phyloP scores from a whole-genome alignment of 2,113 vertebrate genomes.

The Pungitius pungitius region DNA sequence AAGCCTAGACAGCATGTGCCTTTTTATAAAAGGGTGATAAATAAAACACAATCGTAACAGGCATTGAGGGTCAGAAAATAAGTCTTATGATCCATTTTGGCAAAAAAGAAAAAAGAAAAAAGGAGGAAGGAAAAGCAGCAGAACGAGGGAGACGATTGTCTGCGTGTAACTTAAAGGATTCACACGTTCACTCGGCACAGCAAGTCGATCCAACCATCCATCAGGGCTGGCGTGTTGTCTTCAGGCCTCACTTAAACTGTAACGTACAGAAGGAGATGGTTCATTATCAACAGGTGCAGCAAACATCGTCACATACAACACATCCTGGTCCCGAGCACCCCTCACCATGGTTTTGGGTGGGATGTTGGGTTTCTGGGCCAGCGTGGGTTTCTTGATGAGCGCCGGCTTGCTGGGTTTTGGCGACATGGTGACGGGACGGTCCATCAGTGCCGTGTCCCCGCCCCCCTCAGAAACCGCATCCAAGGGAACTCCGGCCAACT shows the following conservation, averaged over 20 bases:
- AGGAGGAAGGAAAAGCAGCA: constrained; percentile 4
- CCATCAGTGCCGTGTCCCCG: constrained; percentile 46
- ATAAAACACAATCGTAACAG: not conserved
- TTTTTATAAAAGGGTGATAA: not conserved
- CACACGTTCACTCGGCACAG: constrained; percentile 30
- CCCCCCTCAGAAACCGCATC: constrained; percentile 67
- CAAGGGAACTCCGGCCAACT: constrained; percentile 80
- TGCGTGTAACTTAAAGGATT: constrained; percentile 53
- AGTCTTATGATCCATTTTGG: constrained; percentile 62
- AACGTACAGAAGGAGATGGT: constrained; percentile 33
- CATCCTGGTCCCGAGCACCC: not conserved
- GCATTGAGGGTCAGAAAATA: constrained; percentile 25
- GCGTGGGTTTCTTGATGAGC: constrained; percentile 85
- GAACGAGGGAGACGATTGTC: constrained; percentile 54
- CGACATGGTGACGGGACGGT: constrained; percentile 50
- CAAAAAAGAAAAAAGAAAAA: constrained; percentile 37
- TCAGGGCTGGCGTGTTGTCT: constrained; percentile 14
- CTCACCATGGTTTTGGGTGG: constrained; percentile 75
- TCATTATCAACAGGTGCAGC: not conserved
- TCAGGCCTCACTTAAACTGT: constrained; percentile 69
- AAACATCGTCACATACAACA: not conserved
- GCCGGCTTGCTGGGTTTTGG: constrained; percentile 73
- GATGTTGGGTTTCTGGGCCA: constrained; percentile 88
- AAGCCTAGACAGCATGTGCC: not conserved
- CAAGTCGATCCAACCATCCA: constrained; percentile 29